A percentile compares a stretch with the other conserved stretches of the same genome.
phyloP scores from a whole-genome alignment of 2,888 invertebrate species.

The Branchinecta sandiegonensis region DNA sequence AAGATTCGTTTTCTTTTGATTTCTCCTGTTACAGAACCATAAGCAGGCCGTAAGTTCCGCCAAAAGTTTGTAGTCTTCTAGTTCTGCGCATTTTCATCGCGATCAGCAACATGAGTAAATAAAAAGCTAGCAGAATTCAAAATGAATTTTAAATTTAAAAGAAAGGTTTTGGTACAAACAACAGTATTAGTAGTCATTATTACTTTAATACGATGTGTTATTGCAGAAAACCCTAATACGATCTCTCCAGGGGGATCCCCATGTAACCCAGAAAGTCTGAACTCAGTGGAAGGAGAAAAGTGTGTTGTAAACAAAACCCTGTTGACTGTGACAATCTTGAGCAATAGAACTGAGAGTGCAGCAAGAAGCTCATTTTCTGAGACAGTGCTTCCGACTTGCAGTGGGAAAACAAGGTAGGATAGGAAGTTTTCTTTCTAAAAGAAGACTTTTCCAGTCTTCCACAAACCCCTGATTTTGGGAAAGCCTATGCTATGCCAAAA shows the following conservation, averaged over 20 bases:
- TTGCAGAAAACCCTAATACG: not conserved
- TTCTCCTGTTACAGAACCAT: too few relatives aligned
- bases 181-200: not conserved
- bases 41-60: too few relatives aligned
- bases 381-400: too few relatives aligned
- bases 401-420: too few relatives aligned
- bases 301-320: conserved; percentile 14
- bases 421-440: too few relatives aligned
- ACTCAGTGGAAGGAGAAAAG: conserved; percentile 5
- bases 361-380: not conserved
- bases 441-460: too few relatives aligned
- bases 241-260: not conserved
- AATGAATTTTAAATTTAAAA: conserved; percentile 13
- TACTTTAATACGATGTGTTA: not conserved
- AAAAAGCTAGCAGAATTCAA: not conserved
- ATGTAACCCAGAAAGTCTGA: not conserved
- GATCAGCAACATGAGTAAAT: not conserved
- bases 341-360: not conserved
- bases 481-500: too few relatives aligned
- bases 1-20: too few relatives aligned
- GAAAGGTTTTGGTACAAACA: not conserved
- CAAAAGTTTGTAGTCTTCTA: too few relatives aligned
- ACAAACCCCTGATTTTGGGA: too few relatives aligned
- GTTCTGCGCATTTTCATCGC: too few relatives aligned
- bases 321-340: conserved; percentile 5